Base-by-base conservation (phyloP, 2,888 invertebrate genomes). In the Serripes groenlandicus region DNA sequence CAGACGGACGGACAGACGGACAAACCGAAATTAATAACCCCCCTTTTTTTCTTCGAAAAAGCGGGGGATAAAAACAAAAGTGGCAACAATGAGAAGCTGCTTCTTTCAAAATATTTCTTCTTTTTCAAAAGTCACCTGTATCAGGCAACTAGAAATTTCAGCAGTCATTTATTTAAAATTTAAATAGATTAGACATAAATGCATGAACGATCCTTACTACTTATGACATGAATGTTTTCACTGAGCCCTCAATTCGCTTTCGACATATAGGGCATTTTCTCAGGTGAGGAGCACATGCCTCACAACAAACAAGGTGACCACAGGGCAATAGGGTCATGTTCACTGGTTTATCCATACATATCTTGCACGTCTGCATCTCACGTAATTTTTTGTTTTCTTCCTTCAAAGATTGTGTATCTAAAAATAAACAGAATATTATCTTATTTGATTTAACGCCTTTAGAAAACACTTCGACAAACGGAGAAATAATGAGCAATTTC, bases 301-400 rank as follows among this genome's bases (percentile, higher is more conserved):
- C 96, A 94, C 99, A 98, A 75, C 97, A 97, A 81, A 98, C 97
- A 90, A 98, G 96, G 95, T 99, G 98, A 0, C 98, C 98, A 95
- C 99, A 99, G 28, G 98, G 98, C 89, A 99, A 95, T 95, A 98
- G 98, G 82, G 98, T 98, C 76, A 98, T 97, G 72, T 86, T 83
- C 84, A 98, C 97, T 95, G 98, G 98, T 88, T 96, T 96, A 94
- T 98, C 98, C 97, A 98, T 97, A 94, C 99, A 99, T 90, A 99
- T 97, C 95, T 98, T 98, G 95, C 98, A 98, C 83, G 97, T 95
- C 76, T 97, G 96, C 49, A 97, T 97, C 93, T 98, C 98, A 91
- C 96, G 97, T 68, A 98, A 94, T 92, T 96, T 96, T 81, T 97
- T 96, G 94, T 97, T 97, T 94, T 98, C 98, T 92, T 97, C 97